Evolutionary conservation across 2,888 invertebrate species (phyloP), one percentile per base, ranked within the genome.

Genomic region (Tachina grossa): DNA sequence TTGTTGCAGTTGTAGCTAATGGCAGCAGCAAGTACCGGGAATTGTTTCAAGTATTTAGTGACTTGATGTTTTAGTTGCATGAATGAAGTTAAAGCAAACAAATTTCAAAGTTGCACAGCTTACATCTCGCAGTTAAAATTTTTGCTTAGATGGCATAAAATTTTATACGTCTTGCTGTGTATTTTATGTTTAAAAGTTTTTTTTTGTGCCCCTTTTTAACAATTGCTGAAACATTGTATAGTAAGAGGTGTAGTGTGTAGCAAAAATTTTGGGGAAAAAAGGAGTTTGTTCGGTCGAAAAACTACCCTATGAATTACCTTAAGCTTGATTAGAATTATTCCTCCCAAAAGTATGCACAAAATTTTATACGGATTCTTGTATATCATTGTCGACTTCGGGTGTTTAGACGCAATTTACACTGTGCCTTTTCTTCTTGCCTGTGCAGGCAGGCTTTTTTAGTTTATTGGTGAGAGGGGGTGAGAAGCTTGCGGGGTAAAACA

Each of bases 21-120:
- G 71, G 22, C 31, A 55, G 45, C 19, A 57, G 14, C 51, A 69
- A 63, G 51, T 53, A 22, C 19, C 53, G 53, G 61, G 14, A 51
- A 22, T 65, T 55, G 19, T 19, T 72, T 31, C n/a, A 47, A 65
- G 71, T 76, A 76, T 76, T 77, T 57, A 76, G 43, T 57, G 61
- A 82, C 71, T 69, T 77, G 77, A 77, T 77, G 59, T 77, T 71
- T 77, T 65, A 77, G 71, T 57, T 77, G 59, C 74, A 57, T 51
- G 74, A 81, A 74, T 80, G 65, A 59, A 71, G 71, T 71, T 77
- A 77, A 77, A 77, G 51, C 76, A 83, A 83, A 83, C 77, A 83
- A 65, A 77, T 72, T 83, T 83, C 77, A 76, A 65, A 72, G 83
- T 65, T 76, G 41, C 76, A 65, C 57, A 65, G 55, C 49, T 76